These are phyloP conservation scores for Escarpia spicata DNA, from an alignment of 2,888 invertebrate genomes.

Conservation along the genomic window DNA sequence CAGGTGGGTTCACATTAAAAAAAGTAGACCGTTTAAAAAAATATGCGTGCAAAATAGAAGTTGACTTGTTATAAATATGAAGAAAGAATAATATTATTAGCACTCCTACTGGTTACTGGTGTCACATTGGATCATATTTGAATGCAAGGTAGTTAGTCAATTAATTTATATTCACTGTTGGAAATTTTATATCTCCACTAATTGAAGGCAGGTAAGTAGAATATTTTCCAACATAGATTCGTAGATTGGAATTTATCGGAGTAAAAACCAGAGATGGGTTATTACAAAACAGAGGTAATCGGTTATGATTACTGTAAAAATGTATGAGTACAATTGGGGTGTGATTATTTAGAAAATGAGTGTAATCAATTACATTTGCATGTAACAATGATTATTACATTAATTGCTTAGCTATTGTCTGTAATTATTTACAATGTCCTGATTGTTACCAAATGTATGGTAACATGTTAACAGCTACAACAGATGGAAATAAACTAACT, in stretches of 20 bases:
- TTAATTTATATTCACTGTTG: not conserved
- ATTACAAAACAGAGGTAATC: too few relatives aligned
- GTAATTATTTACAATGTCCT: too few relatives aligned
- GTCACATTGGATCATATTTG: not conserved
- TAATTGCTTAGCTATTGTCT: too few relatives aligned
- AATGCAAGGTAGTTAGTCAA: not conserved
- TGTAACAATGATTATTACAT: too few relatives aligned
- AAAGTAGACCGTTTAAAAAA: not conserved
- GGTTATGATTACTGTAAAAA: too few relatives aligned
- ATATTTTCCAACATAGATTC: not conserved
- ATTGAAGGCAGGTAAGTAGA: not conserved
- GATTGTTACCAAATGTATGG: too few relatives aligned
- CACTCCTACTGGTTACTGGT: not conserved
- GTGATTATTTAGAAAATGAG: too few relatives aligned
- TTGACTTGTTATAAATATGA: not conserved
- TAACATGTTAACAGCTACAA: too few relatives aligned
- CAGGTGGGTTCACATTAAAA: not conserved
- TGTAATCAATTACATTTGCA: too few relatives aligned
- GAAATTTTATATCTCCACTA: not conserved
- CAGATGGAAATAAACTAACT: too few relatives aligned
- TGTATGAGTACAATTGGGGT: too few relatives aligned
- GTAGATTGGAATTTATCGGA: not conserved
- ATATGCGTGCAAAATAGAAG: not conserved
- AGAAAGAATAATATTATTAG: not conserved
- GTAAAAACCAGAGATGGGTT: too few relatives aligned